Conservation (phyloP, 2,113 vertebrate species). For the Alces alces region DNA sequence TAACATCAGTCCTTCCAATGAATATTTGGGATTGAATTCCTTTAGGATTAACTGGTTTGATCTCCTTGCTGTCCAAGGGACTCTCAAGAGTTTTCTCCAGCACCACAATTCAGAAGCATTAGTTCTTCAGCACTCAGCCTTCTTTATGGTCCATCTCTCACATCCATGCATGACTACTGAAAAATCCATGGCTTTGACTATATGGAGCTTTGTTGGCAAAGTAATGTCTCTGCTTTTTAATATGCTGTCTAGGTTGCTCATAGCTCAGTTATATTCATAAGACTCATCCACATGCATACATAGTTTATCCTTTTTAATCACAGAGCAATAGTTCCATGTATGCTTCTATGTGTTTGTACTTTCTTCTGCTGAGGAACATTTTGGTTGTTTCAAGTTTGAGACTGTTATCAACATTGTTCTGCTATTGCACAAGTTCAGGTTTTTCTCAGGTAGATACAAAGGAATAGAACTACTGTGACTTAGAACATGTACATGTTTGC, state of each 20-base stretch:
- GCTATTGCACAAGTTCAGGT: neutral
- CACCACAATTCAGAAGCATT: neutral
- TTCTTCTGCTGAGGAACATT: neutral
- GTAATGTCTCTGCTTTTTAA: neutral
- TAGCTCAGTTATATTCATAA: neutral
- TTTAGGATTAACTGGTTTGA: neutral
- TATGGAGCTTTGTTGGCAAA: neutral
- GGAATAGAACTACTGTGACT: neutral
- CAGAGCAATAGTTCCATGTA: neutral
- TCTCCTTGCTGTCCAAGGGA: neutral
- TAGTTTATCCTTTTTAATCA: neutral
- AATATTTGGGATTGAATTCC: neutral
- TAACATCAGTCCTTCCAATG: neutral
- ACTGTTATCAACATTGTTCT: neutral
- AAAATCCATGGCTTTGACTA: neutral
- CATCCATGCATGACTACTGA: neutral
- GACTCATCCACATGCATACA: neutral
- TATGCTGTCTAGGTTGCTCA: neutral
- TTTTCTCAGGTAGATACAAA: neutral
- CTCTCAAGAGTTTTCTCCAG: neutral
- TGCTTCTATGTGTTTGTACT: neutral
- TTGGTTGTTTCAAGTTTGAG: neutral
- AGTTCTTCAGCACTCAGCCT: neutral
- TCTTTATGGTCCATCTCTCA: neutral
- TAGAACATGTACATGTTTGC: neutral